Evolutionary conservation across 1,140 invertebrate genomes (phyloP).

Genomic region (Pentalonia nigronervosa): DNA sequence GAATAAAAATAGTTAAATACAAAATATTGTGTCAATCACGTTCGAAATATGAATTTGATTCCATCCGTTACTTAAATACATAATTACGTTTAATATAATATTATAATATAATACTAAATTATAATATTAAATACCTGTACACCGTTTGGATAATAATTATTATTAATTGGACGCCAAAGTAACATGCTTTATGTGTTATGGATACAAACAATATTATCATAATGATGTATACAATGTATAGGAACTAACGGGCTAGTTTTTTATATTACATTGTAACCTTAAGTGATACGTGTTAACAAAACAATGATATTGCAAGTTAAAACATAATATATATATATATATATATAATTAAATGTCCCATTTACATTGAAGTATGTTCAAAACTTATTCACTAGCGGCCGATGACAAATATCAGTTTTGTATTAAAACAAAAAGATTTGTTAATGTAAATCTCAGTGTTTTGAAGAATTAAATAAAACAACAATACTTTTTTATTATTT

Average conservation of each 20-base stretch:
- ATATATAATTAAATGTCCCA: background rate
- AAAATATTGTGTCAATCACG: background rate
- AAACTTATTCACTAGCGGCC: background rate
- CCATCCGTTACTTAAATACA: background rate
- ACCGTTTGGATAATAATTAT: background rate
- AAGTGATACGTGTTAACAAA: background rate
- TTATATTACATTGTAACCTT: background rate
- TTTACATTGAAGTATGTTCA: background rate
- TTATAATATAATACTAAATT: background rate
- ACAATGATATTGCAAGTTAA: background rate
- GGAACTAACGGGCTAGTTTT: background rate
- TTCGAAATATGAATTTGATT: background rate
- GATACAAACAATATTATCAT: background rate
- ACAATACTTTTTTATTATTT: background rate
- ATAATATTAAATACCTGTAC: background rate
- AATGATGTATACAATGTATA: no score
- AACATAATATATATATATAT: background rate
- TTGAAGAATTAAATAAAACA: slow-evolving; percentile 15
- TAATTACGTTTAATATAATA: background rate
- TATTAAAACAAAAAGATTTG: background rate
- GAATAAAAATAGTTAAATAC: background rate
- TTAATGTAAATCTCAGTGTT: background rate
- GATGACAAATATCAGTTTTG: background rate
- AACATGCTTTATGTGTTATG: background rate
- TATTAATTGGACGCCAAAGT: background rate